Evolutionary conservation across 2,113 vertebrate species (phyloP), one percentile per base, ranked within the genome.

Genomic region (Percina caprodes): DNA sequence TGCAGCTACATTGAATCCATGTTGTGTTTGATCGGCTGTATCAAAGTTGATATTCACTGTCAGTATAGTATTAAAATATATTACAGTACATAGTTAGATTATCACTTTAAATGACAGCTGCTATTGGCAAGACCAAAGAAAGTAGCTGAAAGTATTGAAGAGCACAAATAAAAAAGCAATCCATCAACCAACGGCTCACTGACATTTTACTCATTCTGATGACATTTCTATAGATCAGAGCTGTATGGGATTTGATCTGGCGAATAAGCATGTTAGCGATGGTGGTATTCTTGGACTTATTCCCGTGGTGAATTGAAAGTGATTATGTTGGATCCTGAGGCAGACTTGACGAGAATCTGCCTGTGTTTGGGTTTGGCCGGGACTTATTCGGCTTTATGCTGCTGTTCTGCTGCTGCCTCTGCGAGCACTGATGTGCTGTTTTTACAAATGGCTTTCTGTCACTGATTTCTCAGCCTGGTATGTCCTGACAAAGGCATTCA

Each of bases 251-350:
- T 60, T 75, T 23, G 70, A 74, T 80, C 19, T 80, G 60, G 42
- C 15, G 7, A 82, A 61, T 78, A 70, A 85, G 79, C 80, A 0
- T 2, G 74, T 85, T 87, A 82, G 78, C 23, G 80, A 74, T 54
- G 83, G 26, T 74, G 81, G 69, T 83, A 79, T 88, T 88, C 80
- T 70, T 48, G 77, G 85, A 74, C 73, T 26, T 68, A 14, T 48
- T 78, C 69, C 70, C 54, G 16, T 45, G 68, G 79, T 75, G 83
- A 62, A 42, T 78, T 67, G 75, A 79, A 80, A 84, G 74, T 84
- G 82, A 88, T 87, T 79, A 87, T 56, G 61, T 54, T 69, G 74
- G 74, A 80, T 88, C 46, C 55, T 0, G 24, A 69, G 58, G 77
- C 46, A 35, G 42, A 68, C 60, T 86, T 39, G 71, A 77, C 5